Percentiles rank a stretch among this genome's conserved stretches.
phyloP scores from a whole-genome alignment of 37 sponge, comb jelly and placozoan genomes.

The Geodia barretti region DNA sequence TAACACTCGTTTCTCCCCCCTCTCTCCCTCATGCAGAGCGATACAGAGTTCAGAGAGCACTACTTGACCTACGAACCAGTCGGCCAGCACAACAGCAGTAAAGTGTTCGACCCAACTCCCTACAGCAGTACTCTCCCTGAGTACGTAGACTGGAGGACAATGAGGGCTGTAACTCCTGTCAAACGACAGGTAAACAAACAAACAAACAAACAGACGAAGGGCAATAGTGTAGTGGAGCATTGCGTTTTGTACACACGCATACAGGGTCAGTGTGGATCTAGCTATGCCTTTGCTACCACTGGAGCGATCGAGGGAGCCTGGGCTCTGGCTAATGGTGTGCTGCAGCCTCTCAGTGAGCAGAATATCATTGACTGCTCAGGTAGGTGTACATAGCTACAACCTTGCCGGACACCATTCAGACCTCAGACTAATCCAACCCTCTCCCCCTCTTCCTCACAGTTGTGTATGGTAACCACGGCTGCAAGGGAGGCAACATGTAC shows the following conservation, averaged over 20 bases:
- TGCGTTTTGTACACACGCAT: background rate
- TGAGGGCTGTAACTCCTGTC: constrained; percentile 30
- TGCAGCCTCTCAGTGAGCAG: constrained; percentile 84
- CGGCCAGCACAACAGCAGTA: background rate
- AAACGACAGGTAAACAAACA: constrained; percentile 27
- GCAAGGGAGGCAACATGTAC: constrained; percentile 78
- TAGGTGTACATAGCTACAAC: background rate
- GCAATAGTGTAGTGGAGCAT: background rate
- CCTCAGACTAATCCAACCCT: too few relatives aligned
- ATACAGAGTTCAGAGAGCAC: background rate
- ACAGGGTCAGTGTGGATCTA: constrained; percentile 79
- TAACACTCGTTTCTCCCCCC: too few relatives aligned
- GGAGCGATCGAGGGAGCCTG: constrained; percentile 79
- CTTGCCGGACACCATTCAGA: too few relatives aligned
- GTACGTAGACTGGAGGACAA: constrained; percentile 33
- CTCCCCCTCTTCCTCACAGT: constrained; percentile 9
- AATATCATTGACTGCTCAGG: constrained; percentile 92
- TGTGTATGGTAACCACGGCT: constrained; percentile 78
- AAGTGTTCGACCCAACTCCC: background rate
- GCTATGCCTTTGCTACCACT: constrained; percentile 88
- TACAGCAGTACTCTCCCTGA: constrained; percentile 10
- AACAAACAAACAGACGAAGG: background rate
- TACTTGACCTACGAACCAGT: background rate
- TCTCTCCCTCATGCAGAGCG: too few relatives aligned
- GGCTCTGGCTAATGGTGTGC: constrained; percentile 38